Base-by-base conservation (phyloP, 2,113 vertebrate genomes). In the Aplodontia rufa region DNA sequence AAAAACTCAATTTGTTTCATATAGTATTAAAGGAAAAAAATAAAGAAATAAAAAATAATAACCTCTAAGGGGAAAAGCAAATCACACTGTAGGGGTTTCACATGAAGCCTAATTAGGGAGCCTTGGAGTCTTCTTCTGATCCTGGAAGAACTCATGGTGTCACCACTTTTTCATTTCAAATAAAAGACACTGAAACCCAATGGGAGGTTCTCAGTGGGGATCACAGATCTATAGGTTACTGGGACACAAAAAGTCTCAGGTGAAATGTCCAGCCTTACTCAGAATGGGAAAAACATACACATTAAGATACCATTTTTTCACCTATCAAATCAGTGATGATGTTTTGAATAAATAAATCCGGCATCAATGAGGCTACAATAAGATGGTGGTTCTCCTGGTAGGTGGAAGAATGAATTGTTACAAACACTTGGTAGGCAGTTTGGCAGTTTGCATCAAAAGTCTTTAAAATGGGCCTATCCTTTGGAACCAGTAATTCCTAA, bases 1-100 rank as follows among this genome's bases (percentile, higher is more conserved):
- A 64, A 69, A 81, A 94, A 66, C 19, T 80, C 51, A 37, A 42
- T 82, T 60, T 88, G 4, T 71, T 82, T 94, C 40, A 32, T 69
- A 35, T 91, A 49, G 0, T 37, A 60, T 72, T 55, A 42, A 92
- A 88, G 51, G 11, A 45, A 20, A 49, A 82, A 32, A 69, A 51
- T 14, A 51, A 51, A n/a, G n/a, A n/a, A n/a, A n/a, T n/a, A n/a
- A n/a, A n/a, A 51, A 51, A 51, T 51, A 37, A 64, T 5, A 45
- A 24, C 9, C 2, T 95, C 35, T 45, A 53, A 55, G 19, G 1
- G 6, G 51, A 7, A 35, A 55, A 64, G 24, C 76, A 69, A 55
- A 72, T 22, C 55, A 28, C 24, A 62, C 26, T 22, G 60, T 10
- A 17, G 55, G 16, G 14, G 14, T 58, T 86, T 93, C 35, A 28